A percentile compares a stretch with the other conserved stretches of the same genome.
Conservation (phyloP, 1,140 invertebrate genomes). For the Homarus americanus region DNA sequence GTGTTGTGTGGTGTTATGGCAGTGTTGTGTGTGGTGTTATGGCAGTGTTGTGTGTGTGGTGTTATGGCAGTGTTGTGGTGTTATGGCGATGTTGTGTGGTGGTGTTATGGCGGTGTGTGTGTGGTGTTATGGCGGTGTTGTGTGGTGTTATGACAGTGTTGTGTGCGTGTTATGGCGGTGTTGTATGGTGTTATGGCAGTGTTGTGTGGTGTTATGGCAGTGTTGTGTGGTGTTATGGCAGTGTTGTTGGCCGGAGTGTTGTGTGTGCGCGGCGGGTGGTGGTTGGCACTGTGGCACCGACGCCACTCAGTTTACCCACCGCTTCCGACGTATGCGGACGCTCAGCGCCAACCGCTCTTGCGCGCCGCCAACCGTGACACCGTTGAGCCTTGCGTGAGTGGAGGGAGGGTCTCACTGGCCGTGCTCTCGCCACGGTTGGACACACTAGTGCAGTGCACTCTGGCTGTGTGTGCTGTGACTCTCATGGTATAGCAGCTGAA, state of each 20-base stretch:
- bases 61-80: background rate
- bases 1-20: too few species aligned
- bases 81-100: background rate
- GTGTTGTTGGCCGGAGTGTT: constrained; percentile 8
- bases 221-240: background rate
- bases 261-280: constrained; percentile 26
- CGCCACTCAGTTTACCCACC: constrained; percentile 15
- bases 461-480: background rate
- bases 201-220: background rate
- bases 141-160: background rate
- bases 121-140: background rate
- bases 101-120: too few species aligned
- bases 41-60: too few species aligned
- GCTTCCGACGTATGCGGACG: constrained; percentile 16
- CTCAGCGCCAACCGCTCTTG: background rate
- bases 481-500: background rate
- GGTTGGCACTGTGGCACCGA: constrained; percentile 25
- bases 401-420: background rate
- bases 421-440: background rate
- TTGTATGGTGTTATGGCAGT: background rate
- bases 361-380: constrained; percentile 11
- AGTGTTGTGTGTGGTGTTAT: too few species aligned
- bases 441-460: background rate
- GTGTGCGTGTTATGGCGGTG: background rate
- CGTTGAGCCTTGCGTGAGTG: background rate